Conservation (phyloP, 2,888 invertebrate species). For the Apamea epomidion region DNA sequence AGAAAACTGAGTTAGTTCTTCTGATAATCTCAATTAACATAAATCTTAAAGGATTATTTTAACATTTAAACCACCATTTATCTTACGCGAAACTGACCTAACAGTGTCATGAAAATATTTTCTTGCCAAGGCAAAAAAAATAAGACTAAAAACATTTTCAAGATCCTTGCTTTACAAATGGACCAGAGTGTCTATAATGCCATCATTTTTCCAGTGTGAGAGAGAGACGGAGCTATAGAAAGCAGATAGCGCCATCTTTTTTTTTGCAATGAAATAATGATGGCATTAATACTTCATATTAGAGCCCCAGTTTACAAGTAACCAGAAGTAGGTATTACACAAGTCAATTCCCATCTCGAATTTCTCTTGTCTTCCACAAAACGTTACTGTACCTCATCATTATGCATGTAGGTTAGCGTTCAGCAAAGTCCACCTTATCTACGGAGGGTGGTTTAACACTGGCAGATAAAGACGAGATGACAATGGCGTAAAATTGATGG, state of each 20-base stretch:
- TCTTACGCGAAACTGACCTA: neutral
- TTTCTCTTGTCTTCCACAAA: conserved; percentile 22
- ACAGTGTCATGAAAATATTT: neutral
- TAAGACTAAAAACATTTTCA: neutral
- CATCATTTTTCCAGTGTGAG: too few relatives aligned
- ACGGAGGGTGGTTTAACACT: conserved; percentile 51
- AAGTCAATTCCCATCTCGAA: conserved; percentile 20
- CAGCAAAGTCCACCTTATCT: conserved; percentile 60
- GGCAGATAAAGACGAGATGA: conserved; percentile 67
- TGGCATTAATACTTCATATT: too few relatives aligned
- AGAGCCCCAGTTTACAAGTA: neutral
- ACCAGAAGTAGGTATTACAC: conserved; percentile 14
- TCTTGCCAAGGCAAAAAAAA: neutral
- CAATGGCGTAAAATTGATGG: conserved; percentile 81
- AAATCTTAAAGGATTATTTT: neutral
- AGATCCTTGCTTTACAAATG: neutral
- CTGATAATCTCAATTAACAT: neutral
- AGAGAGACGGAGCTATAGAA: too few relatives aligned
- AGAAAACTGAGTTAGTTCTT: conserved; percentile 5
- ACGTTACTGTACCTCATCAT: conserved; percentile 50
- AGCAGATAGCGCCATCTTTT: too few relatives aligned
- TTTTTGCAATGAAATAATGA: too few relatives aligned
- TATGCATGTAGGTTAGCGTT: conserved; percentile 57
- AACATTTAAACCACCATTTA: neutral
- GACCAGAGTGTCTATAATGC: neutral